Evolutionary conservation across 2,888 invertebrate genomes (phyloP).

Genomic region (Drosophila prolongata): DNA sequence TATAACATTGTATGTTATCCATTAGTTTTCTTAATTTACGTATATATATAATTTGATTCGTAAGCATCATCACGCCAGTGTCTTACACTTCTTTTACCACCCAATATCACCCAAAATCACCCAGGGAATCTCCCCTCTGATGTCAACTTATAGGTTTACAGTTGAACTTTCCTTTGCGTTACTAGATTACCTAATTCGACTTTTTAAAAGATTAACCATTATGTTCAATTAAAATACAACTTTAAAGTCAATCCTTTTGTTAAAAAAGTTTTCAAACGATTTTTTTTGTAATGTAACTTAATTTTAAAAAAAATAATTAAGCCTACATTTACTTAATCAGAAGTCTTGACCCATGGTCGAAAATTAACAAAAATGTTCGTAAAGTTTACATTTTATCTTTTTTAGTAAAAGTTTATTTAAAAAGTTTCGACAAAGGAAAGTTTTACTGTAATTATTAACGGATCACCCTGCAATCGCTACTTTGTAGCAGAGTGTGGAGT

Average conservation of each 20-base stretch:
- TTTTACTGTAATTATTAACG: neutral
- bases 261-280: too few relatives aligned
- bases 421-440: neutral
- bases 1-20: slow-evolving; percentile 37
- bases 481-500: slow-evolving; percentile 18
- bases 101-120: neutral
- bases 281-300: too few relatives aligned
- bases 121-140: neutral
- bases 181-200: neutral
- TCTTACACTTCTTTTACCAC: slow-evolving; percentile 34
- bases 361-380: too few relatives aligned
- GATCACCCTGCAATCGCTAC: slow-evolving; percentile 6
- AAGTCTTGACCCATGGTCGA: too few relatives aligned
- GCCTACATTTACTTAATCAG: too few relatives aligned
- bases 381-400: too few relatives aligned
- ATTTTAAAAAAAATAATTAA: too few relatives aligned
- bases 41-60: slow-evolving; percentile 21
- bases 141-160: neutral
- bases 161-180: neutral
- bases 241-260: too few relatives aligned
- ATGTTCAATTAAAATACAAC: too few relatives aligned
- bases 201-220: too few relatives aligned
- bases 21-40: slow-evolving; percentile 33
- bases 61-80: slow-evolving; percentile 44
- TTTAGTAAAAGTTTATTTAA: too few relatives aligned